Evolutionary conservation across 2,888 invertebrate species (phyloP).

Genomic region (Pediacus dermestoides): DNA sequence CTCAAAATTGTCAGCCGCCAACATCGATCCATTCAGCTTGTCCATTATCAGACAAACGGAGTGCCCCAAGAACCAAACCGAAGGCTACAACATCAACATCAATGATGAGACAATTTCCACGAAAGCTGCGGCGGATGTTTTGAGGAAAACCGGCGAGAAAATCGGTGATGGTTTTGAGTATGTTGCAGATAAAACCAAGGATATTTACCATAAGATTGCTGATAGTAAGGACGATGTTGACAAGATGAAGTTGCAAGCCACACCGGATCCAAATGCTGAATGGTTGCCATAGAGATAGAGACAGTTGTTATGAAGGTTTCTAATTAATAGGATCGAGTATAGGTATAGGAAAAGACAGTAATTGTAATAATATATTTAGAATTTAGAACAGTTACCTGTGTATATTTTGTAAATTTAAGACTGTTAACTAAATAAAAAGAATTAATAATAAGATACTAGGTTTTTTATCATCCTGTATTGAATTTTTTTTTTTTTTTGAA

Average conservation of each 20-base stretch:
- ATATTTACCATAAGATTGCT: constrained; percentile 63
- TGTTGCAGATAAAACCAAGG: constrained; percentile 66
- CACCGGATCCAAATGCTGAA: constrained; percentile 53
- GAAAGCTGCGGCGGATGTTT: constrained; percentile 66
- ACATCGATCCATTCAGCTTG: constrained; percentile 74
- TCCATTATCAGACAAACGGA: constrained; percentile 69
- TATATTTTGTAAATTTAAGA: too few relatives aligned
- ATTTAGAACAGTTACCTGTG: too few relatives aligned
- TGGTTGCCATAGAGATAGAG: constrained; percentile 61
- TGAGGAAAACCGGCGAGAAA: constrained; percentile 69
- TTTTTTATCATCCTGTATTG: too few relatives aligned
- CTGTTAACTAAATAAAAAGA: too few relatives aligned
- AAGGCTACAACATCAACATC: constrained; percentile 66
- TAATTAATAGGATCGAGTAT: too few relatives aligned
- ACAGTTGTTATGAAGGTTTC: too few relatives aligned
- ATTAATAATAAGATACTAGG: too few relatives aligned
- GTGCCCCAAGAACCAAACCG: constrained; percentile 63
- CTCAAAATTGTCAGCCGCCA: constrained; percentile 57
- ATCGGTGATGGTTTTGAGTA: constrained; percentile 66
- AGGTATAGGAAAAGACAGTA: too few relatives aligned
- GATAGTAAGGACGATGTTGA: constrained; percentile 38
- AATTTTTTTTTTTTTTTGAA: too few relatives aligned
- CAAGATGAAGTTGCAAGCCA: constrained; percentile 26
- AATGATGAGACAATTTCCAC: constrained; percentile 73
- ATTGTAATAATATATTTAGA: too few relatives aligned